phyloP scores from a whole-genome alignment of 2,888 invertebrate genomes.

The Nomada fucata region DNA sequence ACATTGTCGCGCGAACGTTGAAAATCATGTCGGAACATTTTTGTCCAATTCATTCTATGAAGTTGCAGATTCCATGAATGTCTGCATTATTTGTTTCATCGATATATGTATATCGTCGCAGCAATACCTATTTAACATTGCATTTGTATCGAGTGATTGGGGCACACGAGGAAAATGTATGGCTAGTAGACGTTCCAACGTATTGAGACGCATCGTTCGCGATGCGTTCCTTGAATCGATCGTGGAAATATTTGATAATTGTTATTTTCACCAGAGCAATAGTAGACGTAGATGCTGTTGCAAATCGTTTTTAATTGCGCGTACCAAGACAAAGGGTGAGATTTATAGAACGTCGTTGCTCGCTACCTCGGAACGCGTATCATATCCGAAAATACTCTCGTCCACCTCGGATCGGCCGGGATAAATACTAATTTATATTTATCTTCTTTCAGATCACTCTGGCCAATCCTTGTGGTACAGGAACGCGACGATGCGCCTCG shows the following conservation, averaged over 20 bases:
- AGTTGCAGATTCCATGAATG: too few relatives aligned
- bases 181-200: too few relatives aligned
- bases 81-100: too few relatives aligned
- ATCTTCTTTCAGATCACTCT: conserved; percentile 55
- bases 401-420: conserved; percentile 3
- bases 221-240: too few relatives aligned
- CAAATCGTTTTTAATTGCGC: conserved; percentile 33
- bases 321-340: conserved; percentile 23
- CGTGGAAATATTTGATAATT: not conserved
- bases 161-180: too few relatives aligned
- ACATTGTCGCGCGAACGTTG: too few relatives aligned
- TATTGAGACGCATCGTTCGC: too few relatives aligned
- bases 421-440: conserved; percentile 58
- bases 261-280: not conserved
- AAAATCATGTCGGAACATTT: too few relatives aligned
- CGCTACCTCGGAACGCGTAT: conserved; percentile 20
- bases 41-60: too few relatives aligned
- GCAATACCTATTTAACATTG: too few relatives aligned
- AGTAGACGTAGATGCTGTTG: not conserved
- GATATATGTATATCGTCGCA: too few relatives aligned
- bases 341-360: conserved; percentile 7
- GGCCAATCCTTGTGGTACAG: conserved; percentile 3
- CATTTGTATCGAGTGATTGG: too few relatives aligned
- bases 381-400: conserved; percentile 46
- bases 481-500: conserved; percentile 45